phyloP scores from a whole-genome alignment of 2,797 vertebrate species.

The Anguilla anguilla region DNA sequence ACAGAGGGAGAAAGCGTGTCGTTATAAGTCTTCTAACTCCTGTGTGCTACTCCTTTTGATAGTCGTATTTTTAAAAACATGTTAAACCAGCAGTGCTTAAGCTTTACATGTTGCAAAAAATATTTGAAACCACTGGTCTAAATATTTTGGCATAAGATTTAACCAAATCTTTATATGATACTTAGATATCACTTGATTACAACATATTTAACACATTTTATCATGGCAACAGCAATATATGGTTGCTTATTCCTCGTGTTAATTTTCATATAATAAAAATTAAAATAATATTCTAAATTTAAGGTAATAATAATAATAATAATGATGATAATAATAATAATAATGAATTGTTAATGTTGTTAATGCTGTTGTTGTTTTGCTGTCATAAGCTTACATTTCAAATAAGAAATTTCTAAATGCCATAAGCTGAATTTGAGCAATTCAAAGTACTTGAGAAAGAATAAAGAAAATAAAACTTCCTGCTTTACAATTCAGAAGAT shows the following conservation, averaged over 20 bases:
- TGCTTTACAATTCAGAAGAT: conserved; percentile 84
- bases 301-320: neutral
- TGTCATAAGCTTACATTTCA: conserved; percentile 58
- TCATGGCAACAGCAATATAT: neutral
- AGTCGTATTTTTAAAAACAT: conserved; percentile 30
- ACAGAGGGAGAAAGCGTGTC: conserved; percentile 37
- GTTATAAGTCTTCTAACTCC: conserved; percentile 49
- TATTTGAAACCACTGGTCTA: neutral
- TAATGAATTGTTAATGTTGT: conserved; percentile 24
- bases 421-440: conserved; percentile 70
- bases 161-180: neutral
- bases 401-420: conserved; percentile 65
- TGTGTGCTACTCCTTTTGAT: conserved; percentile 47
- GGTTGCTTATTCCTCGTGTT: neutral
- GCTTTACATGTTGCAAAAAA: neutral
- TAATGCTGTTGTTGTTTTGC: conserved; percentile 36
- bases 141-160: neutral
- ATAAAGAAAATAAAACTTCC: conserved; percentile 69
- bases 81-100: conserved; percentile 23
- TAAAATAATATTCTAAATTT: conserved; percentile 7
- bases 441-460: conserved; percentile 75
- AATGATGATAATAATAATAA: conserved; percentile 8
- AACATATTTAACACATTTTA: neutral
- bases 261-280: neutral
- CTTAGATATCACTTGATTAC: neutral